phyloP scores from a whole-genome alignment of 2,888 invertebrate genomes.

The Rhyacophila evoluta region DNA sequence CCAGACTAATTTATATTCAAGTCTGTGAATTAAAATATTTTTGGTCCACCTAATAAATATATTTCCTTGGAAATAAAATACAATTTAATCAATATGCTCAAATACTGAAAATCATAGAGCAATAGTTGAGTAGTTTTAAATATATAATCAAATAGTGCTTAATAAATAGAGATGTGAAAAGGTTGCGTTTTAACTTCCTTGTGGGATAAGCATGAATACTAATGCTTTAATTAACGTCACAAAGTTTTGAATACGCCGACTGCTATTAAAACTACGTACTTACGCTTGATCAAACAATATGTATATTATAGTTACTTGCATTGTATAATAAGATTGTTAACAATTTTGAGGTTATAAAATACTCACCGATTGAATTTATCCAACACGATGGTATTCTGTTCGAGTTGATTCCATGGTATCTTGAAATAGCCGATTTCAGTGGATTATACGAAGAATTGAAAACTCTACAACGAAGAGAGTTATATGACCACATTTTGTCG shows the following conservation, averaged over 20 bases:
- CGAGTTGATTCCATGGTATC: neutral
- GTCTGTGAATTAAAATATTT: too few species aligned
- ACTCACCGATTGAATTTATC: neutral
- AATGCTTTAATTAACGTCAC: neutral
- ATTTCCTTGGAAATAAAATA: too few species aligned
- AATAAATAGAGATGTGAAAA: too few species aligned
- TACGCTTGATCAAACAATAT: neutral
- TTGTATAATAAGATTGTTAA: neutral
- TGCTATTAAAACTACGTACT: neutral
- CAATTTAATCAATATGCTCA: too few species aligned
- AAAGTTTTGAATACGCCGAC: neutral
- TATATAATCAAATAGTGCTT: too few species aligned
- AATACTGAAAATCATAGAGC: too few species aligned
- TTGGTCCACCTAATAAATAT: too few species aligned
- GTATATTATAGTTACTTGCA: too few species aligned
- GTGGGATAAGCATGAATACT: neutral
- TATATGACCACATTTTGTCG: neutral
- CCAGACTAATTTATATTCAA: too few species aligned
- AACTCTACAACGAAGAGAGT: neutral
- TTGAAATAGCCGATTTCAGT: neutral
- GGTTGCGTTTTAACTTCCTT: too few species aligned
- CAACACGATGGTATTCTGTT: neutral
- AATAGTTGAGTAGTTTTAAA: too few species aligned
- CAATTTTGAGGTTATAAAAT: neutral
- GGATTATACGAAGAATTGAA: neutral